Percentiles rank a stretch among this genome's conserved stretches.
phyloP scores from a whole-genome alignment of 2,888 invertebrate species.

The Fragum fragum region DNA sequence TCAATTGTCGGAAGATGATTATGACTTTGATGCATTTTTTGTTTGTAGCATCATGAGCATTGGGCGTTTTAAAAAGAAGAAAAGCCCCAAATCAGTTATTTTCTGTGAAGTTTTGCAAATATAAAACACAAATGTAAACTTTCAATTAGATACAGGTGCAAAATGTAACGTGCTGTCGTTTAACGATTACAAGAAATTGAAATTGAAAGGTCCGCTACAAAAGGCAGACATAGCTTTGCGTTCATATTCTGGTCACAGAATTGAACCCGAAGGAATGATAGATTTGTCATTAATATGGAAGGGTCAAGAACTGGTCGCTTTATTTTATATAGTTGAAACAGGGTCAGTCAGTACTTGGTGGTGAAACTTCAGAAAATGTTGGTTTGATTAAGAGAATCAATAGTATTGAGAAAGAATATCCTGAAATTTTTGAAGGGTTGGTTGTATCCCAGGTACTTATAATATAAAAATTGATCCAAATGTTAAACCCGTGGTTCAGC shows the following conservation, averaged over 20 bases:
- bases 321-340: constrained; percentile 49
- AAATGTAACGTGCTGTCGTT: constrained; percentile 50
- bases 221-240: constrained; percentile 36
- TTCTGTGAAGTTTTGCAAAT: constrained; percentile 27
- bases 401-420: constrained; percentile 30
- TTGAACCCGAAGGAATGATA: constrained; percentile 33
- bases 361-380: constrained; percentile 40
- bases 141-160: constrained; percentile 59
- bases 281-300: constrained; percentile 28
- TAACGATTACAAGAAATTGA: constrained; percentile 40
- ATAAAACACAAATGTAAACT: constrained; percentile 9
- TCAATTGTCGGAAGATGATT: neutral
- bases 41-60: constrained; percentile 10
- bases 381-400: constrained; percentile 45
- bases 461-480: no score
- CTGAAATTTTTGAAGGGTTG: constrained; percentile 47
- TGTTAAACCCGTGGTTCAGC: no score
- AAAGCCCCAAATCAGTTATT: constrained; percentile 16
- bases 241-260: constrained; percentile 53
- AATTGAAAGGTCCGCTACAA: constrained; percentile 35
- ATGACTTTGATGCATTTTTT: constrained; percentile 42
- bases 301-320: constrained; percentile 22
- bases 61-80: neutral
- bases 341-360: constrained; percentile 49
- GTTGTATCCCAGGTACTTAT: no score